phyloP scores from a whole-genome alignment of 2,888 invertebrate species.

The Cecidostiba fungosa region DNA sequence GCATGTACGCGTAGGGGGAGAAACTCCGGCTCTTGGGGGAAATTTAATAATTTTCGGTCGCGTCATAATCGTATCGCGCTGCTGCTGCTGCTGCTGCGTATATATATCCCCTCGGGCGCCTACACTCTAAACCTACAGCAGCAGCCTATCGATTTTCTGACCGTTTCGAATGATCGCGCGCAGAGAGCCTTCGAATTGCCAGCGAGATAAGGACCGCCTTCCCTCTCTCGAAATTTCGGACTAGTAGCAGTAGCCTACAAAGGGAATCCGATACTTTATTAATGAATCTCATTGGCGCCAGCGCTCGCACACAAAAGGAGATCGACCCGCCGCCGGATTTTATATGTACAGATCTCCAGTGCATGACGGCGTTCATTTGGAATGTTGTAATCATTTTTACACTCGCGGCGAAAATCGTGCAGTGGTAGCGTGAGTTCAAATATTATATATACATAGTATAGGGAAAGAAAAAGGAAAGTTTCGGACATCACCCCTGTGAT shows the following conservation, averaged over 20 bases:
- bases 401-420: slow-evolving; percentile 66
- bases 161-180: slow-evolving; percentile 57
- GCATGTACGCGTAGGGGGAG: neutral
- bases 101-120: slow-evolving; percentile 55
- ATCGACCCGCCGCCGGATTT: slow-evolving; percentile 40
- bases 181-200: slow-evolving; percentile 39
- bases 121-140: no score
- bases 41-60: slow-evolving; percentile 62
- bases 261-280: slow-evolving; percentile 67
- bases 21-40: slow-evolving; percentile 34
- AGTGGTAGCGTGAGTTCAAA: neutral
- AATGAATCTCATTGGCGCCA: slow-evolving; percentile 68
- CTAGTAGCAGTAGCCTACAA: slow-evolving; percentile 18
- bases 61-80: slow-evolving; percentile 54
- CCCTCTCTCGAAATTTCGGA: slow-evolving; percentile 4
- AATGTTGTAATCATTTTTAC: slow-evolving; percentile 74
- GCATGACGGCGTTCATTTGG: slow-evolving; percentile 73
- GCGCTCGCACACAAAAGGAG: slow-evolving; percentile 63
- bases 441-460: no score
- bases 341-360: slow-evolving; percentile 34
- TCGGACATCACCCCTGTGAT: slow-evolving; percentile 62
- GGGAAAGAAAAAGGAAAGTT: slow-evolving; percentile 74
- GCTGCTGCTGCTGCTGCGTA: neutral
- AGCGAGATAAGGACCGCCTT: slow-evolving; percentile 40
- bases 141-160: slow-evolving; percentile 63